Conservation (phyloP, 2,888 invertebrate genomes). For the Geotrupes spiniger region DNA sequence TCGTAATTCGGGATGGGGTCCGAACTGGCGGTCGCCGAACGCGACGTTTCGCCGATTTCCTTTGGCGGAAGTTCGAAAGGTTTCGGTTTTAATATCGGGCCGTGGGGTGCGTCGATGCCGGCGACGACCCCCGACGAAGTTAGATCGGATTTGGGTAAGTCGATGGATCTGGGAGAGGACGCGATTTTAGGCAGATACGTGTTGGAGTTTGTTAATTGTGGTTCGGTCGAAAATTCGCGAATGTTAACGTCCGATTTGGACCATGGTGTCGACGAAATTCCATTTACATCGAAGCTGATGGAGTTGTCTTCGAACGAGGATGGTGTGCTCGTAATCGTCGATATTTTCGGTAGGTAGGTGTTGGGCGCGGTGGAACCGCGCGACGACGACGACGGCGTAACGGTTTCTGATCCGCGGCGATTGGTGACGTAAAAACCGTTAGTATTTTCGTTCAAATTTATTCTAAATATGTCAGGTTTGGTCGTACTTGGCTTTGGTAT, state of each 20-base stretch:
- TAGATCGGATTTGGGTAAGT: not conserved
- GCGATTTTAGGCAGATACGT: not conserved
- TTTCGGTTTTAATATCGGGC: slow-evolving; percentile 16
- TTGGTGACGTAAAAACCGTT: slow-evolving; percentile 17
- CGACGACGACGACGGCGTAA: not conserved
- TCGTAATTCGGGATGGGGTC: slow-evolving; percentile 28
- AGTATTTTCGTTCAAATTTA: slow-evolving; percentile 2
- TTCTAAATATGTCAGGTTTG: slow-evolving; percentile 8
- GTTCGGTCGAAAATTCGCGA: not conserved
- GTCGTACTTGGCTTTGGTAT: slow-evolving; percentile 14
- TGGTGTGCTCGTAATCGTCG: no score
- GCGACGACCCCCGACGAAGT: no score
- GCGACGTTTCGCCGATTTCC: not conserved
- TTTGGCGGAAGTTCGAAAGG: slow-evolving; percentile 19
- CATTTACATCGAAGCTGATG: no score
- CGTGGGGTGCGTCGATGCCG: no score
- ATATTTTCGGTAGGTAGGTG: slow-evolving; percentile 23
- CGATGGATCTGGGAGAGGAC: not conserved
- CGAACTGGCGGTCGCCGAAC: not conserved
- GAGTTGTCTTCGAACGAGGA: no score
- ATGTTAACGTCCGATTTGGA: no score
- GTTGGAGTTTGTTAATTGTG: not conserved
- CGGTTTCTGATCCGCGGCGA: not conserved
- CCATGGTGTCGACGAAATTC: no score
- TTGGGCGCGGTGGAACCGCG: slow-evolving; percentile 8